Evolutionary conservation across 2,888 invertebrate species (phyloP).

Genomic region (Eupeodes luniger): DNA sequence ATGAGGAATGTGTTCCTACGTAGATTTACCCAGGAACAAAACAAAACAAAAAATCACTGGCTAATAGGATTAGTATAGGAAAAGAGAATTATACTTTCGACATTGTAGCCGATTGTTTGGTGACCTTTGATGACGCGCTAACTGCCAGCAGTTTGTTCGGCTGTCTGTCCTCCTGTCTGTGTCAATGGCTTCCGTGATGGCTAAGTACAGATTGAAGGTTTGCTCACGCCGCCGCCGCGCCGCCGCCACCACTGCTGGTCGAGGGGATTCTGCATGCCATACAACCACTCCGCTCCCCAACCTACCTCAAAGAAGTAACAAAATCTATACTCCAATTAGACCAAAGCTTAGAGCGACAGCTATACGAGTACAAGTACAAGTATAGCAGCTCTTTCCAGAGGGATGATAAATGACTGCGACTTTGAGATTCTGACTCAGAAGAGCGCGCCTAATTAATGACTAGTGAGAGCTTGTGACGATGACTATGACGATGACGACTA

Average conservation of each 20-base stretch:
- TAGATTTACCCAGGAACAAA: slow-evolving; percentile 20
- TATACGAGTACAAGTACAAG: no score
- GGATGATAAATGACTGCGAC: slow-evolving; percentile 52
- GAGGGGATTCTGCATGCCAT: no score
- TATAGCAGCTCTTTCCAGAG: slow-evolving; percentile 22
- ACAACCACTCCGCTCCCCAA: no score
- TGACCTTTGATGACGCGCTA: slow-evolving; percentile 74
- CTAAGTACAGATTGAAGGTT: slow-evolving; percentile 61
- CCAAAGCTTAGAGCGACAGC: slow-evolving; percentile 51
- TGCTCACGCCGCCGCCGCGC: slow-evolving; percentile 18
- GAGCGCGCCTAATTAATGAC: slow-evolving; percentile 72
- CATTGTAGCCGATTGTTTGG: slow-evolving; percentile 66
- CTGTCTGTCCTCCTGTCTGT: slow-evolving; percentile 48
- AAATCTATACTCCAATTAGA: slow-evolving; percentile 68
- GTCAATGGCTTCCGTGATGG: slow-evolving; percentile 74
- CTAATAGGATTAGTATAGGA: slow-evolving; percentile 69
- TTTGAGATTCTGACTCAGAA: slow-evolving; percentile 25
- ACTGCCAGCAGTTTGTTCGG: slow-evolving; percentile 66
- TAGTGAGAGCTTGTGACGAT: slow-evolving; percentile 31
- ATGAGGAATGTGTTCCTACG: slow-evolving; percentile 69
- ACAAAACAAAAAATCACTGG: slow-evolving; percentile 42
- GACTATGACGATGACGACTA: slow-evolving; percentile 30
- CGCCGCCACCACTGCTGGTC: background rate
- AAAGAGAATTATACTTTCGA: slow-evolving; percentile 65
- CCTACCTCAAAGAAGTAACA: slow-evolving; percentile 29